These are phyloP conservation scores for Orchesellides sinensis DNA, from an alignment of 2,888 invertebrate genomes.

Conservation along the genomic window DNA sequence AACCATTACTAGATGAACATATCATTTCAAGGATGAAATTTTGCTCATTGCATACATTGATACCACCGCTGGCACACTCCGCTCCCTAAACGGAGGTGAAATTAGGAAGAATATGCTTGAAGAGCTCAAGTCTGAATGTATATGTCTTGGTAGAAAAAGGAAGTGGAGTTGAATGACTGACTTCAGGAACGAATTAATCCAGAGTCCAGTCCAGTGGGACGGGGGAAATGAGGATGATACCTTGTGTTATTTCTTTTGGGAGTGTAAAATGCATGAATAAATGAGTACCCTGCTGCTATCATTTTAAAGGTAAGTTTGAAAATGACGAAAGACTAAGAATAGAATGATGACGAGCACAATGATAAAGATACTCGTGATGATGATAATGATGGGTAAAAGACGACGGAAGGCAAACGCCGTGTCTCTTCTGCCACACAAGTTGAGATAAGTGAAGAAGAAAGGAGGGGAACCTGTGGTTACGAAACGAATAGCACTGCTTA, in stretches of 20 bases:
- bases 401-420: conserved; percentile 5
- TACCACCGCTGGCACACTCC: not conserved
- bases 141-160: conserved; percentile 1
- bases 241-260: conserved; percentile 44
- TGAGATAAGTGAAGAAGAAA: conserved; percentile 52
- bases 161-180: conserved; percentile 38
- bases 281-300: conserved; percentile 41
- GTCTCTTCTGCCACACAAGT: conserved; percentile 19
- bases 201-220: conserved; percentile 51
- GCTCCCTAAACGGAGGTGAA: not conserved
- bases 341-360: conserved; percentile 28
- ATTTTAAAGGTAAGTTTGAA: conserved; percentile 35
- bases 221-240: not conserved
- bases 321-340: conserved; percentile 24
- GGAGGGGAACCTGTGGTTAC: conserved; percentile 39
- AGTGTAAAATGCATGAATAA: conserved; percentile 60
- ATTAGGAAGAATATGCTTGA: not conserved
- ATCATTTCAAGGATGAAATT: conserved; percentile 57
- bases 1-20: conserved; percentile 39
- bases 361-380: conserved; percentile 34
- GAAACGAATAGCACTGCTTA: conserved; percentile 34
- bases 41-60: conserved; percentile 30
- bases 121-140: not conserved
- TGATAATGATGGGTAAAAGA: not conserved
- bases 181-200: conserved; percentile 50